These are phyloP conservation scores for Erinaceus europaeus DNA, from an alignment of 2,113 vertebrate genomes.

Conservation along the genomic window DNA sequence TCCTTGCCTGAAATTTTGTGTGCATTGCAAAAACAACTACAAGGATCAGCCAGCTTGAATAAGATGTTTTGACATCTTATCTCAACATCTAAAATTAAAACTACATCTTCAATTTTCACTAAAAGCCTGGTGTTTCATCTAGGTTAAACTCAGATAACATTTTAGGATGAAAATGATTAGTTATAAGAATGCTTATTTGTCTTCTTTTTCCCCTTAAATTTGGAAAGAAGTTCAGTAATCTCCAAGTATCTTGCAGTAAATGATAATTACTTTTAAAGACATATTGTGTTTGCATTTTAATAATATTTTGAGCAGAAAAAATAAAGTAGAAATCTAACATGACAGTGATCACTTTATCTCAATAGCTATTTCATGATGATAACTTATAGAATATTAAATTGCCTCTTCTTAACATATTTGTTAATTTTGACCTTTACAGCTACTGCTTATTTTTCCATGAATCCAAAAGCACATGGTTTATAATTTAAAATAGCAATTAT, in stretches of 20 bases:
- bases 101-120: constrained; percentile 55
- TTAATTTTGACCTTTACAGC: background rate
- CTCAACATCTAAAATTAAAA: constrained; percentile 67
- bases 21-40: constrained; percentile 47
- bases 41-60: constrained; percentile 45
- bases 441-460: background rate
- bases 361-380: background rate
- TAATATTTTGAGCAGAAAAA: background rate
- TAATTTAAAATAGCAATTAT: background rate
- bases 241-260: background rate
- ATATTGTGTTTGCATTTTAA: background rate
- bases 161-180: constrained; percentile 14
- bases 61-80: constrained; percentile 55
- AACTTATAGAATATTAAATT: constrained; percentile 7
- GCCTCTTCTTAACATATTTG: background rate
- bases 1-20: constrained; percentile 50
- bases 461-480: background rate
- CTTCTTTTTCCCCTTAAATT: background rate
- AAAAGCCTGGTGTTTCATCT: constrained; percentile 53
- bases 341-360: background rate
- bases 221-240: constrained; percentile 3
- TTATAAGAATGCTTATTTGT: constrained; percentile 16
- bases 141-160: constrained; percentile 61
- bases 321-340: constrained; percentile 16
- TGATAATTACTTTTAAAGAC: background rate